A percentile compares a stretch with the other conserved stretches of the same genome.
Evolutionary conservation across 2,888 invertebrate genomes (phyloP).

Genomic region (Sinhomidia bicolor): DNA sequence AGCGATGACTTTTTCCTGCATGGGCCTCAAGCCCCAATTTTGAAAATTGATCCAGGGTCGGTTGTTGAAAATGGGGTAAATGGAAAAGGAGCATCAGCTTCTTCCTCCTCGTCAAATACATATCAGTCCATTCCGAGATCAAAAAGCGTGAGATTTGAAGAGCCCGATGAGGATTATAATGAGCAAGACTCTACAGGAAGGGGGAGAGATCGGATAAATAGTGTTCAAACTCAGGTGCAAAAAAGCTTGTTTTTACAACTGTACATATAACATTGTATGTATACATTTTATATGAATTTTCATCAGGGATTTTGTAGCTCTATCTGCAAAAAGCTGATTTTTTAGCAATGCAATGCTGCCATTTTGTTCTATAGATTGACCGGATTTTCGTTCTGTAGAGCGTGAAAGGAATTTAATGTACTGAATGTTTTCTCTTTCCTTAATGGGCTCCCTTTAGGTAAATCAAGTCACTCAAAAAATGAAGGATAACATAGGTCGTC

Average conservation of each 20-base stretch:
- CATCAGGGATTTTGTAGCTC: too few relatives aligned
- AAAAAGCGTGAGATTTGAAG: constrained; percentile 78
- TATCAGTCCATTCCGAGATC: constrained; percentile 73
- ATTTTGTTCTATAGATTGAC: too few relatives aligned
- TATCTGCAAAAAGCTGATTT: too few relatives aligned
- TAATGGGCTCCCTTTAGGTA: constrained; percentile 64
- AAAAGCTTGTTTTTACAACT: not conserved
- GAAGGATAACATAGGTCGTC: constrained; percentile 77
- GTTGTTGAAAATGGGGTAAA: constrained; percentile 33
- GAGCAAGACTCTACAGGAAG: constrained; percentile 27
- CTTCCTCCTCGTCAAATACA: constrained; percentile 36
- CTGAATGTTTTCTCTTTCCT: constrained; percentile 7
- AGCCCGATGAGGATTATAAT: constrained; percentile 64
- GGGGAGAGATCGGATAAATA: constrained; percentile 45
- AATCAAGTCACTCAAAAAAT: constrained; percentile 78
- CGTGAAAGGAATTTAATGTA: constrained; percentile 19
- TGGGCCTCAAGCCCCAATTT: constrained; percentile 75
- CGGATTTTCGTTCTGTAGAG: not conserved
- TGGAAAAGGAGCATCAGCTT: constrained; percentile 20
- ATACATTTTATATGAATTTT: too few relatives aligned
- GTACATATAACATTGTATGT: not conserved
- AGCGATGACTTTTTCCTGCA: constrained; percentile 75
- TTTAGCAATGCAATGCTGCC: too few relatives aligned
- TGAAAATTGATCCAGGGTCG: constrained; percentile 72
- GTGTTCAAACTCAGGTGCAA: constrained; percentile 73